phyloP scores from a whole-genome alignment of 2,797 vertebrate species.

The Gila robusta region DNA sequence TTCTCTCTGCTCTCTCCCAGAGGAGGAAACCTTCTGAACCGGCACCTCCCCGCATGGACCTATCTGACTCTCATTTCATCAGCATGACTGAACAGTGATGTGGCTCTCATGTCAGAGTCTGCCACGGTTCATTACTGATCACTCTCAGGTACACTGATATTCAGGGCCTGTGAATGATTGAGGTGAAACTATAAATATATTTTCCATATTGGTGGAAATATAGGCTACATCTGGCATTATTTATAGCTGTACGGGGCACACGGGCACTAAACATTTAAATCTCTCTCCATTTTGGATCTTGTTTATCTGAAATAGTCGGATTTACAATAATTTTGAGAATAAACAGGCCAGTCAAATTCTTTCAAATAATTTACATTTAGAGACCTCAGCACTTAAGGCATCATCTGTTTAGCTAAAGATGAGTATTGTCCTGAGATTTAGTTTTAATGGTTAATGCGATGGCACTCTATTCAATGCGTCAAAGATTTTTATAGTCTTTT shows the following conservation, averaged over 20 bases:
- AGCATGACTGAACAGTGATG: not conserved
- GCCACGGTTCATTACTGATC: constrained; percentile 31
- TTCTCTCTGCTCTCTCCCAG: constrained; percentile 16
- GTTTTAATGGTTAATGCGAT: not conserved
- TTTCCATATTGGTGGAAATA: not conserved
- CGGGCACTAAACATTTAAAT: not conserved
- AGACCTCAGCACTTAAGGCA: not conserved
- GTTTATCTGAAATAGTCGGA: not conserved
- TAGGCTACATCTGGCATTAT: not conserved
- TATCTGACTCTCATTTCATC: constrained; percentile 21
- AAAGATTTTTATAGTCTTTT: not conserved
- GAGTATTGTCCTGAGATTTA: not conserved
- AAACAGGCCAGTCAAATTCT: not conserved
- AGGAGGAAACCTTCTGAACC: constrained; percentile 2
- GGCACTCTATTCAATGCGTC: not conserved
- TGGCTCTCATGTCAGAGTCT: not conserved
- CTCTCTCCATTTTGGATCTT: not conserved
- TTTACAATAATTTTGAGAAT: not conserved
- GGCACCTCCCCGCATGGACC: not conserved
- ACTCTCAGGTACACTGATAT: constrained; percentile 11
- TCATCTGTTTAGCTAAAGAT: not conserved
- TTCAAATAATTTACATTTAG: not conserved
- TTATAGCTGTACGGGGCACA: not conserved
- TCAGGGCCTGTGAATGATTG: not conserved
- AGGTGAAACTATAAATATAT: not conserved